Base-by-base conservation (phyloP, 2,113 vertebrate species). In the Pitta sordida region DNA sequence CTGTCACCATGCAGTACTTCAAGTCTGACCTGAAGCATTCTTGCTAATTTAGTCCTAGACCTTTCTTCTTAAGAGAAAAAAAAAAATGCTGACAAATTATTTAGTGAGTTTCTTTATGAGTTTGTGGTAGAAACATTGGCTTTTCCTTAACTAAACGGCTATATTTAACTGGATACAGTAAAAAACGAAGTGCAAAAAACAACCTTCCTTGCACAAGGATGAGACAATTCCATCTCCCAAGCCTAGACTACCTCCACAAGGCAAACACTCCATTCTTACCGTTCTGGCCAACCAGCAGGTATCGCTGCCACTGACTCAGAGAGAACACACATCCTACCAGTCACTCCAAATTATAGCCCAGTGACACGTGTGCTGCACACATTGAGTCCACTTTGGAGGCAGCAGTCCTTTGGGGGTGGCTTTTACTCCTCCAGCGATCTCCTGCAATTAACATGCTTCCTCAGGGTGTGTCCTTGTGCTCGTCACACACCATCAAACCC, bases 81-180 rank as follows among this genome's bases (percentile, higher is more conserved):
- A 53, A 95, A 91, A 91, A 94, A 53, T 11, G 9, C 30, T 30
- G 14, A 22, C 37, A 83, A 88, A 94, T 91, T 76, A 85, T 83
- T 91, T 85, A 90, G 32, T 86, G 82, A 10, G 32, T 87, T 82
- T 65, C 70, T 88, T 68, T 62, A 70, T 20, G 49, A 91, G 80
- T 75, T 62, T 63, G 60, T 59, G 43, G 79, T 36, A 76, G 51
- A 90, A 94, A 86, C 76, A 36, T 11, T 9, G 37, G 19, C 44
- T 92, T 81, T 53, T 78, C 59, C 75, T 94, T 94, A 96, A 96
- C 75, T 83, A 62, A 81, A 14, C 60, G 32, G 51, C n/a, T 70
- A 13, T 37, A 49, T 86, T 94, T 95, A 80, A 80, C 43, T 76
- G 74, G 85, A 69, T 79, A 60, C 43, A 58, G 80, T n/a, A 59